Evolutionary conservation across 2,797 vertebrate genomes (phyloP).

Genomic region (Heterohyrax brucei): DNA sequence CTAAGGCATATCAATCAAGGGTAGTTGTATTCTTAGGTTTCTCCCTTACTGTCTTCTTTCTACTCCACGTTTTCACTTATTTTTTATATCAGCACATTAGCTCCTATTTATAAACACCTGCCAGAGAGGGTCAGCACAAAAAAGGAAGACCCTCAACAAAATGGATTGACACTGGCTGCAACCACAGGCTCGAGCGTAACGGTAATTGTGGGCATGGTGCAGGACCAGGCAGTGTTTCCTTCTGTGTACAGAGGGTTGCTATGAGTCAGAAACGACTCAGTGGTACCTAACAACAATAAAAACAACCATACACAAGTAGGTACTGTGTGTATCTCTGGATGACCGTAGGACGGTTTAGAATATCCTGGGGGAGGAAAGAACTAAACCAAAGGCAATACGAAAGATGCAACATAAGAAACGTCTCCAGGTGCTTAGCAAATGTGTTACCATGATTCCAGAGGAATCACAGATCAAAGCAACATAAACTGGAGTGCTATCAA

Average conservation of each 20-base stretch:
- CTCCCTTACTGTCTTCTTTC: slow-evolving; percentile 13
- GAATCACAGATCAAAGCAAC: slow-evolving; percentile 73
- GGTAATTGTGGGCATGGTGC: too few relatives aligned
- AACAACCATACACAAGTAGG: not conserved
- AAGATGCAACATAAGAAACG: not conserved
- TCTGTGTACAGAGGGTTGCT: too few relatives aligned
- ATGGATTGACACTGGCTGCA: too few relatives aligned
- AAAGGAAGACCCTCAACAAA: too few relatives aligned
- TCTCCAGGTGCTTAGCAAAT: slow-evolving; percentile 82
- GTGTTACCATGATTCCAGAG: slow-evolving; percentile 66
- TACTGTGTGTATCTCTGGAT: slow-evolving; percentile 1
- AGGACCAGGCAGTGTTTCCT: too few relatives aligned
- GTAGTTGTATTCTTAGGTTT: not conserved
- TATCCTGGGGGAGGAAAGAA: slow-evolving; percentile 37
- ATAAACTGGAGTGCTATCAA: slow-evolving; percentile 13
- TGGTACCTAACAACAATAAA: too few relatives aligned
- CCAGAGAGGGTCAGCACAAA: too few relatives aligned
- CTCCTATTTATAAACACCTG: slow-evolving; percentile 18
- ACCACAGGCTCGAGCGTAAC: too few relatives aligned
- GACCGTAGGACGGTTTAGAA: not conserved
- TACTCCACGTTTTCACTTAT: not conserved
- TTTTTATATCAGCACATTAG: slow-evolving; percentile 34
- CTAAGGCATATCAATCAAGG: slow-evolving; percentile 8
- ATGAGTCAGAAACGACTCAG: too few relatives aligned
- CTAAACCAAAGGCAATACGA: slow-evolving; percentile 16